Evolutionary conservation across 2,888 invertebrate genomes (phyloP).

Genomic region (Troilus luridus): DNA sequence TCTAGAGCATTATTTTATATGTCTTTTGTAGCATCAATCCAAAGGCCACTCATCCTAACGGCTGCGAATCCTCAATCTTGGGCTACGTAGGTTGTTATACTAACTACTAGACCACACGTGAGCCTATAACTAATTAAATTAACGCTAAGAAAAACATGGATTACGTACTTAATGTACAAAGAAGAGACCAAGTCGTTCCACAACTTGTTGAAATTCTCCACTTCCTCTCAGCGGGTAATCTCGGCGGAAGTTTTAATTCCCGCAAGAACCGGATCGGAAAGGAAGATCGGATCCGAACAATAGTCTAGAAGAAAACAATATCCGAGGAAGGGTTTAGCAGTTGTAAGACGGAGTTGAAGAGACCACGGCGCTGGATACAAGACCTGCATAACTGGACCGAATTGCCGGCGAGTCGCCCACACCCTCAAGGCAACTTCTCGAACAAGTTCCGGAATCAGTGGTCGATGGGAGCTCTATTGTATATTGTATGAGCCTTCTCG

Average conservation of each 20-base stretch:
- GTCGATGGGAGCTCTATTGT: constrained; percentile 19
- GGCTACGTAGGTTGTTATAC: no score
- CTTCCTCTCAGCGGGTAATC: not conserved
- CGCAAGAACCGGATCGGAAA: not conserved
- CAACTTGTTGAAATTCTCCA: not conserved
- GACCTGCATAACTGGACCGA: constrained; percentile 12
- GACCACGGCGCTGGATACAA: constrained; percentile 27
- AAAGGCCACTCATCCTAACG: no score
- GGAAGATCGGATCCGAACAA: not conserved
- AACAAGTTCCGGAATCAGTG: constrained; percentile 24
- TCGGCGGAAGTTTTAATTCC: not conserved
- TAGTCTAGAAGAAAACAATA: constrained; percentile 15
- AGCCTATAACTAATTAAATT: no score
- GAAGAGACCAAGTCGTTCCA: not conserved
- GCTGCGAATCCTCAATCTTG: no score
- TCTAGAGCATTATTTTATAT: no score
- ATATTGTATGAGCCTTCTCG: constrained; percentile 35
- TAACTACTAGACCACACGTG: no score
- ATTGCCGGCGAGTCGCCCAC: not conserved
- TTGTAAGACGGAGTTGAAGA: constrained; percentile 4
- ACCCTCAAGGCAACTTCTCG: not conserved
- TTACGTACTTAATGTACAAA: not conserved
- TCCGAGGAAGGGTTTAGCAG: not conserved
- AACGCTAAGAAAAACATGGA: no score
- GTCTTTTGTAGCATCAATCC: no score